Evolutionary conservation across 2,888 invertebrate species (phyloP).

Genomic region (Protophormia terraenovae): DNA sequence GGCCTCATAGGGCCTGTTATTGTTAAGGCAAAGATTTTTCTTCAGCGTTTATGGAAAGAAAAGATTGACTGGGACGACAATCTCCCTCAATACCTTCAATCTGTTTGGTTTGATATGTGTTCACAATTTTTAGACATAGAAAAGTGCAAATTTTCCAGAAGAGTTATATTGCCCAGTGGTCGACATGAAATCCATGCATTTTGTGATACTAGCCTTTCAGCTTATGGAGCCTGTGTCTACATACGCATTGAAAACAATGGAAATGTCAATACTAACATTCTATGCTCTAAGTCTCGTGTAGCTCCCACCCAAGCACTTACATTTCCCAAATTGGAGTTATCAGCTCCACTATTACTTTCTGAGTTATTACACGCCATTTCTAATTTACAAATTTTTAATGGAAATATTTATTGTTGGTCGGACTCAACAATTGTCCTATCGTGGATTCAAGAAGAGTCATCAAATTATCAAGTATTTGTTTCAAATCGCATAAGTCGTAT

Average conservation of each 20-base stretch:
- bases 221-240: conserved; percentile 34
- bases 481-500: conserved; percentile 16
- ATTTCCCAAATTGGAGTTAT: conserved; percentile 62
- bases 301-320: conserved; percentile 36
- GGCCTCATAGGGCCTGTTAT: conserved; percentile 43
- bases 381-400: background rate
- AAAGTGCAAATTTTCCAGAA: conserved; percentile 25
- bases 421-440: conserved; percentile 55
- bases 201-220: conserved; percentile 40
- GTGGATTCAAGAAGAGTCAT: conserved; percentile 44
- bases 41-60: no score
- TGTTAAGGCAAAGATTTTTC: conserved; percentile 39
- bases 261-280: background rate
- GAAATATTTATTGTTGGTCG: conserved; percentile 49
- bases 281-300: conserved; percentile 56
- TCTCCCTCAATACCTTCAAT: background rate
- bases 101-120: conserved; percentile 25
- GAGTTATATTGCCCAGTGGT: background rate
- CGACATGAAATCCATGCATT: conserved; percentile 43
- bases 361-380: conserved; percentile 1
- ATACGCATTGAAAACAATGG: background rate
- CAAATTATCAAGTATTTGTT: conserved; percentile 12
- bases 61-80: conserved; percentile 44
- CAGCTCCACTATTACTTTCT: conserved; percentile 22
- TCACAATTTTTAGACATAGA: conserved; percentile 7